Evolutionary conservation across 2,888 invertebrate genomes (phyloP).

Genomic region (Drosophila quasianomalipes): DNA sequence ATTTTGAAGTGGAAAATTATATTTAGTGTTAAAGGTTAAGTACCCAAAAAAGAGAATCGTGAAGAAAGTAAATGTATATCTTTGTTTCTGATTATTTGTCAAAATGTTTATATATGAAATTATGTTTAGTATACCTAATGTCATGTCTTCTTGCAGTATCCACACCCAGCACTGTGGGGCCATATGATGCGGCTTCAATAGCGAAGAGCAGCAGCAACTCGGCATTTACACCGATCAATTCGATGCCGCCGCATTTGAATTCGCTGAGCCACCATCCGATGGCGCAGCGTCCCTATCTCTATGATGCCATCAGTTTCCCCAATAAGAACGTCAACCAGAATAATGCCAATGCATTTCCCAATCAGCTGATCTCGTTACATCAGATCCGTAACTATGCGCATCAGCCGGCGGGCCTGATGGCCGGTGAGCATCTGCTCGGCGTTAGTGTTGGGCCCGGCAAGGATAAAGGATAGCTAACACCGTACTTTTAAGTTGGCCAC

Average conservation of each 20-base stretch:
- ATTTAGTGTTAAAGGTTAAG: background rate
- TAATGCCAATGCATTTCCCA: constrained; percentile 91
- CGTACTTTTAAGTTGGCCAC: constrained; percentile 81
- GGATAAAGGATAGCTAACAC: constrained; percentile 85
- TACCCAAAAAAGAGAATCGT: background rate
- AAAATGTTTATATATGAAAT: background rate
- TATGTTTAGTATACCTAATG: background rate
- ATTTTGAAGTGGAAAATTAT: background rate
- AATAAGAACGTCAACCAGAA: constrained; percentile 88
- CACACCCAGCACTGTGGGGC: constrained; percentile 83
- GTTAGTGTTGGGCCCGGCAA: constrained; percentile 85
- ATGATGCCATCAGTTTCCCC: constrained; percentile 96
- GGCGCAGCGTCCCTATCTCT: constrained; percentile 93
- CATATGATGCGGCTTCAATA: constrained; percentile 86
- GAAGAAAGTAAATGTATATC: background rate
- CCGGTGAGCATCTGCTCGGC: constrained; percentile 89
- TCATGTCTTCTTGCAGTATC: constrained; percentile 63
- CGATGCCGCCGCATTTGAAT: constrained; percentile 91
- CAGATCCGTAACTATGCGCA: constrained; percentile 98
- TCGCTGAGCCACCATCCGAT: constrained; percentile 89
- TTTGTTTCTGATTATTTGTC: background rate
- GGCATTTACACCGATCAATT: constrained; percentile 97
- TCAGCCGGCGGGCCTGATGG: constrained; percentile 92
- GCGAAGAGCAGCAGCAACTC: constrained; percentile 90
- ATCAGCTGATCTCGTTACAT: constrained; percentile 97